A percentile compares a stretch with the other conserved stretches of the same genome.
Conservation (phyloP, 2,888 invertebrate species). For the Caenorhabditis plicata region DNA sequence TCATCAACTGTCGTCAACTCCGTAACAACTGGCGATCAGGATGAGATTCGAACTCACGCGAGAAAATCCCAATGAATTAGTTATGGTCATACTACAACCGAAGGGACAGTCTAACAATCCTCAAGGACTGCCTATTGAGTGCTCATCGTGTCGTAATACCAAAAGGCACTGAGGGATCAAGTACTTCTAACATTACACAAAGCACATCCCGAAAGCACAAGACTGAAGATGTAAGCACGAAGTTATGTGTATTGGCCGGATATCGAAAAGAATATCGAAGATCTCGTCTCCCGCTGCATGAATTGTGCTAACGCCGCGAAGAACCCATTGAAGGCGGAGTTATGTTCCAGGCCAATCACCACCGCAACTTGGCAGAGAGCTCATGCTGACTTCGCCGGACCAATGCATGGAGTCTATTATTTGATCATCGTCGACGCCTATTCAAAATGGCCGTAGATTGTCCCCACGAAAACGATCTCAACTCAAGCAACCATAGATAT, state of each 20-base stretch:
- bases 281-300: slow-evolving; percentile 33
- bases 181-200: slow-evolving; percentile 51
- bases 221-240: slow-evolving; percentile 58
- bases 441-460: slow-evolving; percentile 67
- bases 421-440: slow-evolving; percentile 66
- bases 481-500: slow-evolving; percentile 32
- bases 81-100: not conserved
- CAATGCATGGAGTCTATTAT: slow-evolving; percentile 57
- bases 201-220: slow-evolving; percentile 54
- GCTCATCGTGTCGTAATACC: slow-evolving; percentile 54
- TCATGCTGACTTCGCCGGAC: slow-evolving; percentile 68
- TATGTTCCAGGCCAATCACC: slow-evolving; percentile 58
- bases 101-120: not conserved
- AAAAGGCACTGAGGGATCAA: slow-evolving; percentile 14
- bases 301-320: slow-evolving; percentile 35
- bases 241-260: slow-evolving; percentile 59
- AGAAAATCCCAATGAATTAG: no score
- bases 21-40: no score
- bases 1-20: no score
- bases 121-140: slow-evolving; percentile 12
- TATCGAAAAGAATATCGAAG: slow-evolving; percentile 44
- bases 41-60: no score
- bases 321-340: slow-evolving; percentile 35
- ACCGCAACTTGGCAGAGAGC: slow-evolving; percentile 65
- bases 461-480: slow-evolving; percentile 22